Conservation (phyloP, 2,888 invertebrate species). For the Pristionchus mayeri region DNA sequence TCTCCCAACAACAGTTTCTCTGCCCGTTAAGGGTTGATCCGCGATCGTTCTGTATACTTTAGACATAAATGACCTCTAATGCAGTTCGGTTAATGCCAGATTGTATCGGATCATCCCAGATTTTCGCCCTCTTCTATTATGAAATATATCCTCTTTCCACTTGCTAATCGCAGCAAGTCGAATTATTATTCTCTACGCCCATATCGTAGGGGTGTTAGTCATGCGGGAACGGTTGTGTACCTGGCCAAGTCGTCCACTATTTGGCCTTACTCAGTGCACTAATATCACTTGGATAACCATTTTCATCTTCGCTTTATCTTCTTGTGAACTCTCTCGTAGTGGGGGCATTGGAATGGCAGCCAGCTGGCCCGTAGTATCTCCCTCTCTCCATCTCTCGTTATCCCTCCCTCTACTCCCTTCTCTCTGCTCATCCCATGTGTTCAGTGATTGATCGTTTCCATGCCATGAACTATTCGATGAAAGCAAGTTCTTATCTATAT, state of each 20-base stretch:
- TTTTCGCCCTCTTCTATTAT: neutral
- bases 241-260: no score
- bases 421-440: neutral
- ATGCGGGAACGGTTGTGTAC: neutral
- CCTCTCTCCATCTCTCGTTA: neutral
- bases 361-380: conserved; percentile 21
- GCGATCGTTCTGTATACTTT: conserved; percentile 11
- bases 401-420: neutral
- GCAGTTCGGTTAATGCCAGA: neutral
- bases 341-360: neutral
- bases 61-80: conserved; percentile 29
- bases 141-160: neutral
- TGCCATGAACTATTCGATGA: no score
- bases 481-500: no score
- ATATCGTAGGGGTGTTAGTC: neutral
- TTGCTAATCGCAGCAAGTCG: neutral
- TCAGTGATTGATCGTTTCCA: conserved; percentile 20
- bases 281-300: no score
- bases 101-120: neutral
- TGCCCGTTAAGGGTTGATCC: conserved; percentile 34
- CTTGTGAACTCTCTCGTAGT: neutral
- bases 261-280: no score
- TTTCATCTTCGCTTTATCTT: neutral
- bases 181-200: neutral
- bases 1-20: neutral